phyloP scores from a whole-genome alignment of 2,888 invertebrate species.

The Lumbricus terrestris region DNA sequence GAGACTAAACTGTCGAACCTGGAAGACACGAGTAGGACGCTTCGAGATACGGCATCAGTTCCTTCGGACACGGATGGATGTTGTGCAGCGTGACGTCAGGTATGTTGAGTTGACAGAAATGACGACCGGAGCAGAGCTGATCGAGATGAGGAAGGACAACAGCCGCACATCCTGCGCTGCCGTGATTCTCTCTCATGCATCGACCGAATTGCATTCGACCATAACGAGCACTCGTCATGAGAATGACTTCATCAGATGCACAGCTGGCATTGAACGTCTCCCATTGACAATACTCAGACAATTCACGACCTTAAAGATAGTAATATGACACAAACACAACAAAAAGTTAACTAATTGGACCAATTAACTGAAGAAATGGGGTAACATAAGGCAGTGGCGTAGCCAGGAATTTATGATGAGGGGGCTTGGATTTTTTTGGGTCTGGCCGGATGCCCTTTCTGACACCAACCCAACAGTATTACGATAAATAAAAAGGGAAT shows the following conservation, averaged over 20 bases:
- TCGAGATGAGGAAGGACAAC: conserved; percentile 28
- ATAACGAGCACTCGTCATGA: conserved; percentile 31
- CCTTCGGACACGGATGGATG: conserved; percentile 31
- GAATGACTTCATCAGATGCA: conserved; percentile 22
- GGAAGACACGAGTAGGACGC: conserved; percentile 28
- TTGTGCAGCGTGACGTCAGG: conserved; percentile 32
- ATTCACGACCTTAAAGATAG: not conserved
- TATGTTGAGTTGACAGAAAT: conserved; percentile 22
- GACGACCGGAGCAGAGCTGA: conserved; percentile 27
- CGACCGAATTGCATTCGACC: conserved; percentile 32
- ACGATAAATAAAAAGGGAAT: no score
- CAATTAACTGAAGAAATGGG: not conserved
- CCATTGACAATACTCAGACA: conserved; percentile 32
- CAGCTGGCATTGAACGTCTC: conserved; percentile 32
- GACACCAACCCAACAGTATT: no score
- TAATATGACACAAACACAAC: not conserved
- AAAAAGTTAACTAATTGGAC: not conserved
- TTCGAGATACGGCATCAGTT: conserved; percentile 34
- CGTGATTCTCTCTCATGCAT: conserved; percentile 33
- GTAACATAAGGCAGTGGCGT: not conserved
- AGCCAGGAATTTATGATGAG: no score
- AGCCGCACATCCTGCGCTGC: conserved; percentile 31
- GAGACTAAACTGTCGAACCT: conserved; percentile 26
- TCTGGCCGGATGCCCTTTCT: no score
- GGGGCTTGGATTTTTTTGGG: no score